Conservation (phyloP, 2,888 invertebrate genomes). For the Morinoia aosen region DNA sequence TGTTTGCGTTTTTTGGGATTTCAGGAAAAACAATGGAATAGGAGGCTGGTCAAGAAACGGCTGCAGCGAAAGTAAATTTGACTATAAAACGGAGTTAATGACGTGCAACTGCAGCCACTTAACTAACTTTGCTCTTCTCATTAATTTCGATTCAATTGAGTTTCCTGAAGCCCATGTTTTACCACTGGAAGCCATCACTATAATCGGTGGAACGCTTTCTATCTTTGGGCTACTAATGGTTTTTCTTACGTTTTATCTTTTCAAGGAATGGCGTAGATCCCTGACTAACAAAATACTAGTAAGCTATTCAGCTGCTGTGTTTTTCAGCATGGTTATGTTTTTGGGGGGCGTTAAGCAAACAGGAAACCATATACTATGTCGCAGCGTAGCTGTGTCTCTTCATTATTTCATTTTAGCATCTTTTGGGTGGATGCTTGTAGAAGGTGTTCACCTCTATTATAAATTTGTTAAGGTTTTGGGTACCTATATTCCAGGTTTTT, state of each 20-base stretch:
- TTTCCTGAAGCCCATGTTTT: constrained; percentile 67
- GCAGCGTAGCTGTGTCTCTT: constrained; percentile 77
- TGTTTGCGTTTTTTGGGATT: constrained; percentile 77
- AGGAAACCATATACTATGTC: constrained; percentile 74
- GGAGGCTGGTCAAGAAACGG: constrained; percentile 69
- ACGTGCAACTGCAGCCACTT: constrained; percentile 76
- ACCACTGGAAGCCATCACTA: constrained; percentile 76
- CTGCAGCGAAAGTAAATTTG: constrained; percentile 61
- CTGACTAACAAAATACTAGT: constrained; percentile 79
- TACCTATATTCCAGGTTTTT: constrained; percentile 75
- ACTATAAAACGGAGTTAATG: constrained; percentile 57
- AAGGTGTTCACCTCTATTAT: constrained; percentile 79
- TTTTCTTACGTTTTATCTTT: constrained; percentile 76
- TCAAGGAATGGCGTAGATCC: constrained; percentile 77
- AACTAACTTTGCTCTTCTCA: constrained; percentile 77
- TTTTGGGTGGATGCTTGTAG: constrained; percentile 82
- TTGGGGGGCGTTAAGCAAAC: constrained; percentile 71
- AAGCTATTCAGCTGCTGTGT: constrained; percentile 78
- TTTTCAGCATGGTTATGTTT: constrained; percentile 75
- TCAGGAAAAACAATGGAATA: constrained; percentile 68
- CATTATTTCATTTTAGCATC: constrained; percentile 80
- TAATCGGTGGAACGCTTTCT: constrained; percentile 77
- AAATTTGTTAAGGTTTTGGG: constrained; percentile 80
- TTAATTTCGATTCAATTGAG: constrained; percentile 69
- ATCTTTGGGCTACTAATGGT: constrained; percentile 76